Evolutionary conservation across 2,888 invertebrate genomes (phyloP), one percentile per base, ranked within the genome.

Genomic region (Diaprepes abbreviatus): DNA sequence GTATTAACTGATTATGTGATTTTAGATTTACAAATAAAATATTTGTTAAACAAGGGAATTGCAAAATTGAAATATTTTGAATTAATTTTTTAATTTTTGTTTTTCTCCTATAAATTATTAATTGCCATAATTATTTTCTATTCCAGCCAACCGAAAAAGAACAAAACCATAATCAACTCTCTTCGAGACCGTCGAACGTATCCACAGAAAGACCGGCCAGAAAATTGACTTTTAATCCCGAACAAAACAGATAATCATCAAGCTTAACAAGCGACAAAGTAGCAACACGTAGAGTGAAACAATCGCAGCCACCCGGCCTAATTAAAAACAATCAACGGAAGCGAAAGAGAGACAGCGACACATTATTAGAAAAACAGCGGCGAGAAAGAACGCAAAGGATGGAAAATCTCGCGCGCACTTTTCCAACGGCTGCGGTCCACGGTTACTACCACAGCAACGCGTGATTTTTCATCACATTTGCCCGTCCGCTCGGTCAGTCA

Each of bases 391-490:
- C 74, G 75, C 71, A 72, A 72, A 62, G 73, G 73, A 77, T 71
- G 76, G 77, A 73, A 75, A 73, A 74, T 78, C 79, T 78, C 78
- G 79, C 81, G 83, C 83, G 83, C 83, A 83, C 82, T 83, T 82
- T 83, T 83, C 82, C 82, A 79, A 74, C 74, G 74, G 78, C 73
- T 73, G 68, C 66, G 66, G 69, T 66, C 52, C 73, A 59, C 66
- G 59, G 62, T 69, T 59, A 60, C 81, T 80, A 80, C 78, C 78
- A 78, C 80, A 79, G 78, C 80, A 79, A 77, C 80, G 77, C 80
- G 82, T 80, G 83, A 83, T 83, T 84, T 83, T 83, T 83, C 82
- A 81, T 81, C 80, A 81, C 79, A 80, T 81, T 79, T 78, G 74
- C 79, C 78, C 76, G 73, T 73, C 73, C 73, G 69, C 65, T 55